These are phyloP conservation scores for Boulengeromyrus knoepffleri DNA, from an alignment of 2,113 vertebrate genomes.

Conservation along the genomic window DNA sequence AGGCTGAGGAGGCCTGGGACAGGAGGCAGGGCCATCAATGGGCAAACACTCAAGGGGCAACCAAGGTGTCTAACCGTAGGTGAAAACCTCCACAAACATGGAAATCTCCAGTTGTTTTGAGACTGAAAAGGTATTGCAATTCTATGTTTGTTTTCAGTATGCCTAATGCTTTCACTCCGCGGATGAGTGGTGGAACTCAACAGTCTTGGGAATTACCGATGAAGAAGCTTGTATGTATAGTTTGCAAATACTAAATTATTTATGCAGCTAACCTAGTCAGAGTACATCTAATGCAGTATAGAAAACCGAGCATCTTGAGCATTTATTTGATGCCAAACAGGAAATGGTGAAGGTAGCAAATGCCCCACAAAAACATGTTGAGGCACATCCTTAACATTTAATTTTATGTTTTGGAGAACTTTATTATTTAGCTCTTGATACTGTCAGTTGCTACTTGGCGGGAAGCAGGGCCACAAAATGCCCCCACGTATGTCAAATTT, in stretches of 20 bases:
- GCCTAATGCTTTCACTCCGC: neutral
- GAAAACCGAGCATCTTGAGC: neutral
- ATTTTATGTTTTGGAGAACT: neutral
- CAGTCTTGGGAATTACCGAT: neutral
- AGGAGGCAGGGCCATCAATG: neutral
- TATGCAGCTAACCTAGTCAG: neutral
- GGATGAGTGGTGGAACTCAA: neutral
- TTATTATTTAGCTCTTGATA: neutral
- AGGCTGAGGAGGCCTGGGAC: neutral
- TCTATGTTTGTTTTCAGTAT: neutral
- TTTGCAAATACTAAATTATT: neutral
- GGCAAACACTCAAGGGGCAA: neutral
- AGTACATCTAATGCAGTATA: neutral
- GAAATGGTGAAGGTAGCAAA: neutral
- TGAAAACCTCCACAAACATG: neutral
- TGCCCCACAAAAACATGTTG: neutral
- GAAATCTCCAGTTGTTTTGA: neutral
- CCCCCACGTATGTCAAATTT: neutral
- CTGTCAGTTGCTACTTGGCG: neutral
- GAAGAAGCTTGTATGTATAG: neutral
- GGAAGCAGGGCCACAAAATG: neutral
- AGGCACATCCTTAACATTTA: neutral
- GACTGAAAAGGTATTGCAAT: neutral
- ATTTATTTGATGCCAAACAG: neutral
- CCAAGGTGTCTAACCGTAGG: neutral